Evolutionary conservation across 1,140 invertebrate genomes (phyloP).

Genomic region (Pristionchus pacificus): DNA sequence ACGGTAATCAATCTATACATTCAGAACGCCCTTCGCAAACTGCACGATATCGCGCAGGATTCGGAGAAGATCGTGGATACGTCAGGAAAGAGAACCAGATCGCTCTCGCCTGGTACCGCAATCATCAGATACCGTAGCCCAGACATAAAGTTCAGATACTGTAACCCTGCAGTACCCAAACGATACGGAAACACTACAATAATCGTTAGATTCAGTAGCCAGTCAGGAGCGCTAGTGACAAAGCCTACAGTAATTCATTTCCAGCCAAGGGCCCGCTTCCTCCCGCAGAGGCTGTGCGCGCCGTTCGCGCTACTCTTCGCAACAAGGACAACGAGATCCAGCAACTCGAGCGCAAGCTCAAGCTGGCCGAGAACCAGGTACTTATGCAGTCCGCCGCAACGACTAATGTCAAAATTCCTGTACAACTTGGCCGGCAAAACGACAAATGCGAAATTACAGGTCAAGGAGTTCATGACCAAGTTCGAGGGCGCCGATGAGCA

Average conservation of each 20-base stretch:
- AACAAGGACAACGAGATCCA: constrained; percentile 57
- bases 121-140: no score
- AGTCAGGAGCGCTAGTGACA: no score
- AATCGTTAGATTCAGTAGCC: no score
- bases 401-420: no score
- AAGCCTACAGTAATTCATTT: neutral
- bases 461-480: constrained; percentile 48
- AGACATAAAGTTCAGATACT: no score
- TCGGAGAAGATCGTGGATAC: constrained; percentile 30
- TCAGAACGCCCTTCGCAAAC: constrained; percentile 37
- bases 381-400: neutral
- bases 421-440: neutral
- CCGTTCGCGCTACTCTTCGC: constrained; percentile 47
- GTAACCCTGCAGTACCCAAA: no score
- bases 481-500: constrained; percentile 50
- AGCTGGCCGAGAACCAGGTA: constrained; percentile 46
- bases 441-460: constrained; percentile 2
- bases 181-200: no score
- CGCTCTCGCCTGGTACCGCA: constrained; percentile 47
- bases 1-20: neutral
- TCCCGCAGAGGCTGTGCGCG: constrained; percentile 50
- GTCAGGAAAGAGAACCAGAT: constrained; percentile 47
- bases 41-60: constrained; percentile 46
- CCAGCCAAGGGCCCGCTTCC: constrained; percentile 36
- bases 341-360: constrained; percentile 50